Evolutionary conservation across 2,113 vertebrate species (phyloP), one percentile per base, ranked within the genome.

Genomic region (Hassar affinis): DNA sequence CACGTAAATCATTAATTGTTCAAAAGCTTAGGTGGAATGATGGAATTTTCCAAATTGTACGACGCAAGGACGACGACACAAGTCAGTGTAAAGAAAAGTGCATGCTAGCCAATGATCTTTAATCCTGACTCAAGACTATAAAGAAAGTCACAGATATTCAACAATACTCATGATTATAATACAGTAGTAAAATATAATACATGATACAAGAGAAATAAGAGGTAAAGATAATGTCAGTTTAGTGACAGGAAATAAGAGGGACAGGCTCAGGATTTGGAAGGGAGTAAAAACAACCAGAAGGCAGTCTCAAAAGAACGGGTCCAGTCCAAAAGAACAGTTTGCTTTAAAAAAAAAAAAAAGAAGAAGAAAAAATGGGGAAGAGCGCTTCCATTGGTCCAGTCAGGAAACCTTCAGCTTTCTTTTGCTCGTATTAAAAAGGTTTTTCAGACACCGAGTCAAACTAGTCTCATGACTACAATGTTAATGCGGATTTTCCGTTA

Each of bases 101-200:
- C 94, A 95, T 95, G 94, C 94, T 92, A 91, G 91, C 90, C 92
- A 91, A 93, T 90, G 79, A 77, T 88, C 84, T 92, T 91, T 91
- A 91, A 92, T 90, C 80, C 84, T 88, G 90, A 91, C 91, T 66
- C 72, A 71, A 80, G 87, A 87, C 87, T 89, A 86, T 81, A 90
- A 88, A 90, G 90, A 91, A 92, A 92, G 92, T 89, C 91, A 93
- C 87, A 83, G 87, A 93, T 92, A 93, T 92, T 90, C 90, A 92
- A 93, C 93, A 92, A 91, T 87, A 93, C 90, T 93, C 84, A 91
- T 90, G 88, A 90, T 90, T 89, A 92, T 91, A 89, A 92, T 90
- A 93, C 90, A 89, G 93, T 94, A 93, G 90, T 93, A 94, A 94
- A 94, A 93, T 94, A 92, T 92, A 89, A 89, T 89, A 91, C 90